Evolutionary conservation across 1,140 invertebrate species (phyloP).

Genomic region (Drosophila kikkawai): DNA sequence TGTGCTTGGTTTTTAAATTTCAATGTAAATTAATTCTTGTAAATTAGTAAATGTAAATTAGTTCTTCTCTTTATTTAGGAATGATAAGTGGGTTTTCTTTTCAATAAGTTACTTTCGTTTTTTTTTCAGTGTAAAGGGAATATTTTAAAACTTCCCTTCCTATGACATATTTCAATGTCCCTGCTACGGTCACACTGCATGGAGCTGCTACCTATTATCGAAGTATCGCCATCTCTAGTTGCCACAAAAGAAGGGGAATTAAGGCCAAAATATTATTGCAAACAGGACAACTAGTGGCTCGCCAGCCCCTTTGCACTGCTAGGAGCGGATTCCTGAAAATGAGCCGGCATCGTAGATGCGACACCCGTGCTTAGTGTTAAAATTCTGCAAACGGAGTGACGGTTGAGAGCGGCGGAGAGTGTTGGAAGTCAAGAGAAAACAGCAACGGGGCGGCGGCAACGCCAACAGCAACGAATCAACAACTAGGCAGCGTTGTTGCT

Average conservation of each 20-base stretch:
- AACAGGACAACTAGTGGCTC: conserved; percentile 3
- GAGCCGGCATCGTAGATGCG: conserved; percentile 42
- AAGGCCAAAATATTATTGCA: conserved; percentile 19
- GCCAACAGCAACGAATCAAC: conserved; percentile 58
- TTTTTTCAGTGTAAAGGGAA: not conserved
- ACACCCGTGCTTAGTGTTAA: conserved; percentile 33
- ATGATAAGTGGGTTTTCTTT: not conserved
- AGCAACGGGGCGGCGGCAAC: conserved; percentile 64
- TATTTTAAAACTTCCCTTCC: not conserved
- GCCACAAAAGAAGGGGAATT: conserved; percentile 38
- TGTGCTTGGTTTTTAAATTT: too few species aligned
- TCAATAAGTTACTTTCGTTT: not conserved
- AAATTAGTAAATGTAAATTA: too few species aligned
- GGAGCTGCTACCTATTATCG: not conserved
- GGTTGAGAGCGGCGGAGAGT: conserved; percentile 7
- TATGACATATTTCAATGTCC: not conserved
- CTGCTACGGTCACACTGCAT: conserved; percentile 12
- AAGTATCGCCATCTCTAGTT: conserved; percentile 3
- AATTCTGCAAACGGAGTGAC: not conserved
- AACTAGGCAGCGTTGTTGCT: conserved; percentile 12
- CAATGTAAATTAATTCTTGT: too few species aligned
- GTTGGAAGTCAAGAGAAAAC: conserved; percentile 33
- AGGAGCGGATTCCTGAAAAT: conserved; percentile 45
- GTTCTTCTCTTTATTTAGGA: too few species aligned
- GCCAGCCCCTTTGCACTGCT: conserved; percentile 13